Evolutionary conservation across 2,888 invertebrate species (phyloP).

Genomic region (Eupithecia dodoneata): DNA sequence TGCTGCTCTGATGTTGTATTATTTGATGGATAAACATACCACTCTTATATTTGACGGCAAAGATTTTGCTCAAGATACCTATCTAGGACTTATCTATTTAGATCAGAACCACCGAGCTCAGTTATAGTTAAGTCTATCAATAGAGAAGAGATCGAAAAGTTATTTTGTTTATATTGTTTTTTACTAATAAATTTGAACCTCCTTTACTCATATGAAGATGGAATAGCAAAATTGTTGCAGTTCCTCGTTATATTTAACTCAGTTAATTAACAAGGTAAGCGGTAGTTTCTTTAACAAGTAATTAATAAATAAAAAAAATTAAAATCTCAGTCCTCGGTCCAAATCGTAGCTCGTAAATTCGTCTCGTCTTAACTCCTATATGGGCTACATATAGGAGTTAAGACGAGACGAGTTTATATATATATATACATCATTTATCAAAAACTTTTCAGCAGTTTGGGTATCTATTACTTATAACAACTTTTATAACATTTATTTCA

Average conservation of each 20-base stretch:
- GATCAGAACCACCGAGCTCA: neutral
- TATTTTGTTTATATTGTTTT: too few relatives aligned
- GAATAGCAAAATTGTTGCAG: neutral
- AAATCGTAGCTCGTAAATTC: too few relatives aligned
- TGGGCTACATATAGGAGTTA: too few relatives aligned
- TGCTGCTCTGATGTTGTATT: slow-evolving; percentile 17
- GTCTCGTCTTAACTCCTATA: too few relatives aligned
- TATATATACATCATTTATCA: neutral
- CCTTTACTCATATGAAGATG: neutral
- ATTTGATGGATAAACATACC: slow-evolving; percentile 28
- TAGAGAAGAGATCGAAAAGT: neutral
- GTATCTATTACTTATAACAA: too few relatives aligned
- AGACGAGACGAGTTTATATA: neutral
- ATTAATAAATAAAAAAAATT: neutral
- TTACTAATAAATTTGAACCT: neutral
- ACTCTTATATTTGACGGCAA: slow-evolving; percentile 6
- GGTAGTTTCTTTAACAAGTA: neutral
- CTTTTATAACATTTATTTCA: too few relatives aligned
- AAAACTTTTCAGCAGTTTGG: neutral
- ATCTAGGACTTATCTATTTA: neutral
- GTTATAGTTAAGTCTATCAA: neutral
- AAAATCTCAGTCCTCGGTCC: neutral
- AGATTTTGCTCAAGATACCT: neutral
- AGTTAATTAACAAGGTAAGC: neutral
- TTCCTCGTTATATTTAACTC: neutral